Conservation (phyloP, 2,797 vertebrate genomes). For the Sebastes oblongus region DNA sequence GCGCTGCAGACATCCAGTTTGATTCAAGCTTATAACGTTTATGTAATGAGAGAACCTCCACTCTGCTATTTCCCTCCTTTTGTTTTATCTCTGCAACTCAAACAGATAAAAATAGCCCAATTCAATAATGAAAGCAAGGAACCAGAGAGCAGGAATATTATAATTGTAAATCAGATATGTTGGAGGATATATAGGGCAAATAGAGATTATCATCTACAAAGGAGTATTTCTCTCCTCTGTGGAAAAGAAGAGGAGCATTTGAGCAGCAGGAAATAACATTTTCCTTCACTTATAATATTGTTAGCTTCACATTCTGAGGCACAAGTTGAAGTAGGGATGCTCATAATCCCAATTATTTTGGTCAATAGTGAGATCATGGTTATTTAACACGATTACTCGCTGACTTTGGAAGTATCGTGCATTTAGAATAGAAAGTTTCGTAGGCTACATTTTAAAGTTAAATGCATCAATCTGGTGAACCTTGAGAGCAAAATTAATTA, state of each 20-base stretch:
- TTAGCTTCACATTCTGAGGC: not conserved
- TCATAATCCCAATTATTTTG: no score
- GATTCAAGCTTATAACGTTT: not conserved
- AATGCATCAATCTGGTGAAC: no score
- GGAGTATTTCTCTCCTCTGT: not conserved
- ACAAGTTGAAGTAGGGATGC: not conserved
- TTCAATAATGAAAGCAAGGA: not conserved
- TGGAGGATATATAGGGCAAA: not conserved
- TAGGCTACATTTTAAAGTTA: no score
- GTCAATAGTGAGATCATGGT: no score
- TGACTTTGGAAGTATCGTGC: no score
- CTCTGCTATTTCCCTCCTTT: not conserved
- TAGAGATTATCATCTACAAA: not conserved
- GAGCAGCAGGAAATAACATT: not conserved
- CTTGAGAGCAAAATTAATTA: no score
- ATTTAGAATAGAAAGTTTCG: rapidly evolving
- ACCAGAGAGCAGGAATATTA: not conserved
- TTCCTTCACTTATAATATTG: not conserved
- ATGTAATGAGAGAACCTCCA: slow-evolving; percentile 1
- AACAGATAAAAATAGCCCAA: not conserved
- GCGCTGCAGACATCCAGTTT: not conserved
- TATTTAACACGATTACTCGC: no score
- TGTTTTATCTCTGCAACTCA: not conserved
- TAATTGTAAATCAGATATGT: not conserved
- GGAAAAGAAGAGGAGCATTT: not conserved